Percentiles rank a stretch among this genome's conserved stretches.
phyloP scores from a whole-genome alignment of 2,113 vertebrate species.

The Cephalopholis sonnerati region DNA sequence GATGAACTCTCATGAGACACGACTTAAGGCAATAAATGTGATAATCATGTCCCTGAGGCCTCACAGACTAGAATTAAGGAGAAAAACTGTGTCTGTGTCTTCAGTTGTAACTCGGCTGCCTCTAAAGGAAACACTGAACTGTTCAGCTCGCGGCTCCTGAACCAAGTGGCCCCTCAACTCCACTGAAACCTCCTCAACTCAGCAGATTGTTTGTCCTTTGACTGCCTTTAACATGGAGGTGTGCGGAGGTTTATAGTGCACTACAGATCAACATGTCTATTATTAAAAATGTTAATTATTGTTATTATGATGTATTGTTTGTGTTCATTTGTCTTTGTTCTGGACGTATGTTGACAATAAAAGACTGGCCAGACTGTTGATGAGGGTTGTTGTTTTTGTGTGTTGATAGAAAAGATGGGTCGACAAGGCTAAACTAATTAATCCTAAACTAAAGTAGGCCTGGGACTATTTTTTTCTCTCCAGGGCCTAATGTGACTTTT shows the following conservation, averaged over 20 bases:
- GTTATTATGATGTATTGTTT: conserved; percentile 56
- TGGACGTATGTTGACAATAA: conserved; percentile 80
- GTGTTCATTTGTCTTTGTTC: conserved; percentile 69
- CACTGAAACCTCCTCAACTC: conserved; percentile 38
- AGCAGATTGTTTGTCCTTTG: conserved; percentile 38
- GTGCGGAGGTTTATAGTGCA: conserved; percentile 72
- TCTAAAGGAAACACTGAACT: conserved; percentile 45
- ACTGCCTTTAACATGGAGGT: conserved; percentile 51
- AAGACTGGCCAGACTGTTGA: conserved; percentile 81
- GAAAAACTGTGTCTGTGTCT: not conserved
- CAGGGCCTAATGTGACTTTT: not conserved
- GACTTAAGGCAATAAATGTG: conserved; percentile 29
- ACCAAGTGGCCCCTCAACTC: conserved; percentile 36
- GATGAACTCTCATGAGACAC: not conserved
- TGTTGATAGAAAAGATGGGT: not conserved
- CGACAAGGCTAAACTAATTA: not conserved
- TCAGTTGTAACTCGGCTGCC: conserved; percentile 33
- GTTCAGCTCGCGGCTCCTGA: not conserved
- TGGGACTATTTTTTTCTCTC: not conserved
- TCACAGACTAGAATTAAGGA: not conserved
- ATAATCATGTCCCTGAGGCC: not conserved
- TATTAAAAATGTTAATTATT: conserved; percentile 54
- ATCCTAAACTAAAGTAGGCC: not conserved
- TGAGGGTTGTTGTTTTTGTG: not conserved
- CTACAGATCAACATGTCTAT: conserved; percentile 71